A percentile compares a stretch with the other conserved stretches of the same genome.
Evolutionary conservation across 2,797 vertebrate genomes (phyloP).

Genomic region (Cyclopterus lumpus): DNA sequence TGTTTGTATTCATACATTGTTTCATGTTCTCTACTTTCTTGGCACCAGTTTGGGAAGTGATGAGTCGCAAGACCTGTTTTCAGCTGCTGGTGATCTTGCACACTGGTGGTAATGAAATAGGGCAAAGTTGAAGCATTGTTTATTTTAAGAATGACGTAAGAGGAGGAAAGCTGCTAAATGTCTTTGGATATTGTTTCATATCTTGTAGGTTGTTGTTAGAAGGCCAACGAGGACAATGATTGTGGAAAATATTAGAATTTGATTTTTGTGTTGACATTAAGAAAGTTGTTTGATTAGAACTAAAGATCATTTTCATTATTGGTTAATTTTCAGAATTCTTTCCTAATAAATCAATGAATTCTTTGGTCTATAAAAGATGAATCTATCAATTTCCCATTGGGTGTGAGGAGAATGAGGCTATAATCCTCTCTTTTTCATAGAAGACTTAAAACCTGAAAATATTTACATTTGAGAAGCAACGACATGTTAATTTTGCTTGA

Average conservation of each 20-base stretch:
- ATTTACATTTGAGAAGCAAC: neutral
- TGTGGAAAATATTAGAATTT: neutral
- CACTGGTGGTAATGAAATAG: constrained; percentile 67
- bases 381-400: neutral
- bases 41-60: constrained; percentile 12
- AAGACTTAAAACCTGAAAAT: neutral
- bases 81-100: constrained; percentile 52
- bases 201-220: neutral
- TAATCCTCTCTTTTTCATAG: neutral
- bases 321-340: neutral
- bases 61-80: constrained; percentile 1
- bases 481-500: neutral
- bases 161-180: constrained; percentile 1
- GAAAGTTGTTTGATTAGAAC: neutral
- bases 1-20: constrained; percentile 6
- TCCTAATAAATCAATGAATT: neutral
- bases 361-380: neutral
- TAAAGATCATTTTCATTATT: neutral
- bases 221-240: neutral
- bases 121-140: constrained; percentile 34
- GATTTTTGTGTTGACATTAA: neutral
- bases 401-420: neutral
- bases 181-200: constrained; percentile 15
- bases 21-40: constrained; percentile 10
- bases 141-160: constrained; percentile 21